Evolutionary conservation across 2,113 vertebrate genomes (phyloP), one percentile per base, ranked within the genome.

Genomic region (Empidonax traillii): DNA sequence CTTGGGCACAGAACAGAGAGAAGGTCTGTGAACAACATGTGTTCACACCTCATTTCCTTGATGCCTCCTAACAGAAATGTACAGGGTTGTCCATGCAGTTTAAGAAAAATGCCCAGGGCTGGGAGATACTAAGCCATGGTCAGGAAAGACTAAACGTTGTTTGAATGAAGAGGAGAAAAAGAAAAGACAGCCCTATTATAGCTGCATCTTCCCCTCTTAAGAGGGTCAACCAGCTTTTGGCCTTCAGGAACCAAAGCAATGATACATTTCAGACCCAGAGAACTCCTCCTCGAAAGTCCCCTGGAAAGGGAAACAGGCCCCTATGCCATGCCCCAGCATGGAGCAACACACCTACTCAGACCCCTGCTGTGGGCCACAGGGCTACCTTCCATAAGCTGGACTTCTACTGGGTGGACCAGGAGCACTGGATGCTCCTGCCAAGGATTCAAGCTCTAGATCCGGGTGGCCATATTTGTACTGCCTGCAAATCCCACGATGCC

Each of bases 21-120:
- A 85, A 55, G 18, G 23, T n/a, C 74, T 59, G 65, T 33, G 15
- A 47, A 18, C 12, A 39, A 13, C 46, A 33, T 0, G 0, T 27
- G 41, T 52, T 52, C 51, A 52, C 51, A 28, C 33, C 8, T 63
- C 25, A 35, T 43, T 78, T 80, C 71, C 35, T 52, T 19, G 23
- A 27, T 75, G 30, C 21, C 24, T 88, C 44, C 41, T 19, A 14
- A 33, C 33, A 87, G 35, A 82, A 78, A 43, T 0, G 8, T 18
- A 8, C 4, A 15, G 20, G 30, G 5, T 3, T 87, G 41, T 28
- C 25, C 39, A 30, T 0, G 6, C 66, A 25, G 10, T 46, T 72
- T 44, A 14, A 63, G 53, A 39, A 55, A 86, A n/a, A 15, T 66
- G 31, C 14, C 17, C 16, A 0, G 10, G 27, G 10, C 19, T 65